Evolutionary conservation across 2,113 vertebrate species (phyloP), one percentile per base, ranked within the genome.

Genomic region (Rhipidura dahli): DNA sequence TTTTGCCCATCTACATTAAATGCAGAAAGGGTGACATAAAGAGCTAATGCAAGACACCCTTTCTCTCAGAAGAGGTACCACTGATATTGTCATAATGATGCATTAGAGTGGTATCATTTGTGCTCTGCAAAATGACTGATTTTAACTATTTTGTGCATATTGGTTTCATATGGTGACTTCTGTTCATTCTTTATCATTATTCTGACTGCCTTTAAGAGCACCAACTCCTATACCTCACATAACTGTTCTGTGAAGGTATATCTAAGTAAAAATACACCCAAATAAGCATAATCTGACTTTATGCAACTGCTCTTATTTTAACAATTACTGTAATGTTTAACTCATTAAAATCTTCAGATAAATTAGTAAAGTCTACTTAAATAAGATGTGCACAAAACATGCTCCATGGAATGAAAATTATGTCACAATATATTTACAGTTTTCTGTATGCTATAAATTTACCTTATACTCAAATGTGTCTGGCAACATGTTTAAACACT

Each of bases 401-500:
- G 14, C 11, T 27, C 54, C 20, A 59, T 82, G 35, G 15, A 87
- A 65, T 77, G 71, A 84, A 82, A 92, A 87, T 63, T 31, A 28
- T 37, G 37, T 73, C 56, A 82, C 22, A 51, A 35, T 63, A 57
- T 3, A 54, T 84, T 89, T 56, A 53, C 24, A 83, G 27, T 72
- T 71, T 87, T 82, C 73, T 59, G 65, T 76, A 68, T 68, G 65
- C 87, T 92, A 37, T 40, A 56, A 77, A 59, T 0, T 0, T 80
- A 73, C 54, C 50, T 92, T 87, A 72, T 27, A 71, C 30, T 71
- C 22, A 78, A 44, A 60, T 2, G 1, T 35, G 21, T 70, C 83
- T 95, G 54, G 66, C 82, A 96, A 82, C 86, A 61, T 96, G 93
- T 89, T 81, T 86, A 83, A 95, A 81, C 79, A 86, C 27, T 70